Base-by-base conservation (phyloP, 2,797 vertebrate species). In the Siniperca obscura region DNA sequence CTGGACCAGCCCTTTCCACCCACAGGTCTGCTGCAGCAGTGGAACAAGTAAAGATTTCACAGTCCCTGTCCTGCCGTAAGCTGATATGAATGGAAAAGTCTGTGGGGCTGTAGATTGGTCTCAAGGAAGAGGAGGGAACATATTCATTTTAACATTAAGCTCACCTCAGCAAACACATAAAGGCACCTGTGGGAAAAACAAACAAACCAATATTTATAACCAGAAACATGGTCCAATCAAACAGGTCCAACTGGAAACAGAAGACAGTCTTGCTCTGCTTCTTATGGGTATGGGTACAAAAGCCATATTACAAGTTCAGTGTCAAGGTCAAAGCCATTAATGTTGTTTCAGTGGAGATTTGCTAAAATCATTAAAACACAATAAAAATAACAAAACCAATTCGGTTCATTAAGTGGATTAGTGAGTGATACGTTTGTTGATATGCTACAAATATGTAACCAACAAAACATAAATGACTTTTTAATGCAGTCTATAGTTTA, bases 31-130 rank as follows among this genome's bases (percentile, higher is more conserved):
- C 88, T 75, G 78, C 74, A 75, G 69, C 70, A 73, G 65, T 86
- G 65, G 80, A 85, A 86, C 87, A 87, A 86, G 81, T 81, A 10
- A 61, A 82, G 59, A 91, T 90, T 92, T 90, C 84, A 90, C 84
- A 85, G 62, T 82, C 71, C 67, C 71, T 72, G 73, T 84, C 48
- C 76, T 87, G 79, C 80, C 87, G 74, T 80, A 82, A 82, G 70
- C 69, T 84, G 87, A 91, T 88, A 88, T 48, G 84, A 92, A 86
- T 81, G 57, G 72, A 84, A 81, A 84, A 72, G 53, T 17, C 75
- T 70, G 25, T 40, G 36, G 69, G 74, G 76, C 60, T 80, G 64
- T 62, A 81, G 72, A 66, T 48, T 50, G 62, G 74, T 73, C 67
- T 82, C 61, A 38, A 70, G 25, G 68, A 70, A 78, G 69, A 76